phyloP scores from a whole-genome alignment of 2,797 vertebrate species.

The Sebastes elongatus region DNA sequence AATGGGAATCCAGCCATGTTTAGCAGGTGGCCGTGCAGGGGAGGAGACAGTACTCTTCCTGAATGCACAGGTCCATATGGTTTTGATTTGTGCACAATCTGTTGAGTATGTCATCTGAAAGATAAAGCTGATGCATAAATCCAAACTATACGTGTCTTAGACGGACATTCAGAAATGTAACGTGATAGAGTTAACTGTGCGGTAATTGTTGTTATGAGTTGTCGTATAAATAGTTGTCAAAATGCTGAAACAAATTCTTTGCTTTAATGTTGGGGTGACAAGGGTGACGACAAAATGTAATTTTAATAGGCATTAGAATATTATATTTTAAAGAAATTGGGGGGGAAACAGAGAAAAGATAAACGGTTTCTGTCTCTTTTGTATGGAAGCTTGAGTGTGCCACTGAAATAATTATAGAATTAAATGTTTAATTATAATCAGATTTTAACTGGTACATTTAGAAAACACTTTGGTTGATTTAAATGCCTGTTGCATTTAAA shows the following conservation, averaged over 20 bases:
- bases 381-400: background rate
- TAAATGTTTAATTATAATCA: background rate
- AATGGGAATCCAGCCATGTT: slow-evolving; percentile 80
- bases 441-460: background rate
- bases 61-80: slow-evolving; percentile 78
- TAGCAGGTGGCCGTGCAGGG: slow-evolving; percentile 80
- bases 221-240: background rate
- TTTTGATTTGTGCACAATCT: slow-evolving; percentile 74
- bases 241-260: background rate
- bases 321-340: background rate
- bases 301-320: too few species aligned
- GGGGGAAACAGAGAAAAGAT: background rate
- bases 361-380: background rate
- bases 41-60: slow-evolving; percentile 75
- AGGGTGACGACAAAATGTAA: background rate
- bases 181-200: background rate
- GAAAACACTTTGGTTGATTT: background rate
- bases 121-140: slow-evolving; percentile 38
- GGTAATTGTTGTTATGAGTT: background rate
- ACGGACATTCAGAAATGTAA: background rate
- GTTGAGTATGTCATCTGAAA: slow-evolving; percentile 45
- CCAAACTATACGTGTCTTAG: slow-evolving; percentile 13
- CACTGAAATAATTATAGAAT: background rate
- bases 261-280: background rate
- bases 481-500: background rate